Conservation (phyloP, 2,888 invertebrate species). For the Andrena dorsata region DNA sequence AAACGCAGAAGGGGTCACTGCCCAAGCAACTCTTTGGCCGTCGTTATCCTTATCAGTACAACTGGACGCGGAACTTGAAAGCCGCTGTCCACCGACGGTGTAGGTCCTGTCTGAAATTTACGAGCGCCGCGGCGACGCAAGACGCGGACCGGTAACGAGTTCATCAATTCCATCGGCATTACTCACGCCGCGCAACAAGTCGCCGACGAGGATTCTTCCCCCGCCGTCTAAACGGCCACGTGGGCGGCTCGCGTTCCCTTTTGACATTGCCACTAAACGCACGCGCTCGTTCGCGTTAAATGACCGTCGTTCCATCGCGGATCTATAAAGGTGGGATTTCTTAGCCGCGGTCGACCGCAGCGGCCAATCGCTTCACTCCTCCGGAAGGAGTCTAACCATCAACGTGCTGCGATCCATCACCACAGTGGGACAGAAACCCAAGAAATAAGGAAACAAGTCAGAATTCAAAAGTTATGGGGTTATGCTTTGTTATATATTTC, state of each 20-base stretch:
- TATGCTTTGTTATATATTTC: too few relatives aligned
- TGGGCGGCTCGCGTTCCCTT: constrained; percentile 77
- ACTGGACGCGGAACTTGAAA: constrained; percentile 19
- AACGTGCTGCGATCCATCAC: too few relatives aligned
- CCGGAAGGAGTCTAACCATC: too few relatives aligned
- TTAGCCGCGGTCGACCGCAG: neutral
- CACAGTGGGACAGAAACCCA: too few relatives aligned
- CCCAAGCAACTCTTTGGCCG: neutral
- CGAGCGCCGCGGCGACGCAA: neutral
- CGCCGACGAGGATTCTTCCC: constrained; percentile 58
- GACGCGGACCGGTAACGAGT: constrained; percentile 65
- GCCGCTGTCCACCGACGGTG: neutral
- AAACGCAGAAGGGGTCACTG: neutral
- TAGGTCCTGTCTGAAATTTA: constrained; percentile 22
- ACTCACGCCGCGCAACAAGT: constrained; percentile 72
- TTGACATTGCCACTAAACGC: constrained; percentile 78
- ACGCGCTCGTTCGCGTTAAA: constrained; percentile 46
- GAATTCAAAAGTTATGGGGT: too few relatives aligned
- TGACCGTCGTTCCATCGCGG: constrained; percentile 39
- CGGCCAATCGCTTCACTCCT: too few relatives aligned
- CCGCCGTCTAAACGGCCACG: constrained; percentile 45
- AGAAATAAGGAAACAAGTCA: too few relatives aligned
- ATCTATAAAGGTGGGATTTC: constrained; percentile 6
- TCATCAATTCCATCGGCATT: constrained; percentile 77
- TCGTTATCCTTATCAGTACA: constrained; percentile 22